Conservation (phyloP, 1,140 invertebrate species). For the Bombus breviceps region DNA sequence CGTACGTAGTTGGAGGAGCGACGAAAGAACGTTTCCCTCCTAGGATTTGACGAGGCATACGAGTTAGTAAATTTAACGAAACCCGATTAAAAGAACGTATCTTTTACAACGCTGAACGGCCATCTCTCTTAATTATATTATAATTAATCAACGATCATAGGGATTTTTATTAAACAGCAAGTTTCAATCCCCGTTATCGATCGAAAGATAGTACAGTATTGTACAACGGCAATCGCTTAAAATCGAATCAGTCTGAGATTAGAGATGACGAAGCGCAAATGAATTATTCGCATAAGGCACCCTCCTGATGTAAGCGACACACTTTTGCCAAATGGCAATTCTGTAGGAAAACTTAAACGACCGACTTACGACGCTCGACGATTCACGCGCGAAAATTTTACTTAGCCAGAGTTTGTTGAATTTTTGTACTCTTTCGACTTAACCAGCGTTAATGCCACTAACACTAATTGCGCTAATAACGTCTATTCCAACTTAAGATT, state of each 20-base stretch:
- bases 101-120: no score
- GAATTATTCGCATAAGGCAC: neutral
- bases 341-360: neutral
- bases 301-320: neutral
- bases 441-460: neutral
- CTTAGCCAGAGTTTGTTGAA: neutral
- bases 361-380: neutral
- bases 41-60: neutral
- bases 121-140: no score
- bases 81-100: no score
- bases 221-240: neutral
- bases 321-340: neutral
- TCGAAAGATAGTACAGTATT: no score
- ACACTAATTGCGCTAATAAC: no score
- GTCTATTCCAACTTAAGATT: no score
- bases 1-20: neutral
- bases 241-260: neutral
- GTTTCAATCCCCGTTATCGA: no score
- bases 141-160: fast-evolving
- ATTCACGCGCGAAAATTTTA: neutral
- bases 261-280: neutral
- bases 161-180: no score
- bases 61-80: no score
- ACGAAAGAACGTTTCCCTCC: neutral
- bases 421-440: neutral